phyloP scores from a whole-genome alignment of 2,797 vertebrate species.

The Triplophysa bombifrons region DNA sequence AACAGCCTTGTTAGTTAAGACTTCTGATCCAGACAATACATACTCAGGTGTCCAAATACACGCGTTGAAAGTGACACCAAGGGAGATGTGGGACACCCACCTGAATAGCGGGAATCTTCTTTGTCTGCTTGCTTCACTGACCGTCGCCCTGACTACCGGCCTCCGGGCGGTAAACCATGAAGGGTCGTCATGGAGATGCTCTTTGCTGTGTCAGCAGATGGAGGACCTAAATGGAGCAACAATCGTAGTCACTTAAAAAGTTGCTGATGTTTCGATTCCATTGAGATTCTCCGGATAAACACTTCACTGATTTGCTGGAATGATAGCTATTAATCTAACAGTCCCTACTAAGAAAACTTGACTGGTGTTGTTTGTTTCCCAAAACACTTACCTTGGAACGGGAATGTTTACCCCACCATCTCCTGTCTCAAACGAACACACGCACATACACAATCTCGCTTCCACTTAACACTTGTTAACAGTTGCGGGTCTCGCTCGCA shows the following conservation, averaged over 20 bases:
- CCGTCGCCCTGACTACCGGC: slow-evolving; percentile 16
- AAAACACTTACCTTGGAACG: slow-evolving; percentile 19
- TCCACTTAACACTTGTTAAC: slow-evolving; percentile 51
- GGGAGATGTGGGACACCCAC: slow-evolving; percentile 4
- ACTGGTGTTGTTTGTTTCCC: slow-evolving; percentile 3
- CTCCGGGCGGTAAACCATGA: slow-evolving; percentile 26
- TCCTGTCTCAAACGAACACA: slow-evolving; percentile 16
- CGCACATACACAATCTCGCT: not conserved
- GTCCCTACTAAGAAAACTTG: slow-evolving; percentile 6
- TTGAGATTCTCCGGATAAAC: not conserved
- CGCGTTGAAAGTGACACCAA: slow-evolving; percentile 19
- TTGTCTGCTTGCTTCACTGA: slow-evolving; percentile 18
- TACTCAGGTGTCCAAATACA: not conserved
- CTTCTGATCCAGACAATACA: slow-evolving; percentile 1
- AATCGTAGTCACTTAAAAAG: slow-evolving; percentile 2
- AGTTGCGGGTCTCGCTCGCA: slow-evolving; percentile 39
- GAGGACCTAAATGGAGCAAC: slow-evolving; percentile 20
- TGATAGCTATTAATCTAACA: not conserved
- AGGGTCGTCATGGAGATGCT: slow-evolving; percentile 23
- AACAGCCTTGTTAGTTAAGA: slow-evolving; percentile 1
- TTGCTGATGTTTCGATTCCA: slow-evolving; percentile 45
- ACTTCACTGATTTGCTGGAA: slow-evolving; percentile 2
- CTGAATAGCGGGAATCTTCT: slow-evolving; percentile 27
- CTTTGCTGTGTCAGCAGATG: slow-evolving; percentile 22
- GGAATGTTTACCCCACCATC: slow-evolving; percentile 34